A percentile compares a stretch with the other conserved stretches of the same genome.
These are phyloP conservation scores for Latrodectus hesperus DNA, from an alignment of 2,888 invertebrate species.

Conservation along the genomic window DNA sequence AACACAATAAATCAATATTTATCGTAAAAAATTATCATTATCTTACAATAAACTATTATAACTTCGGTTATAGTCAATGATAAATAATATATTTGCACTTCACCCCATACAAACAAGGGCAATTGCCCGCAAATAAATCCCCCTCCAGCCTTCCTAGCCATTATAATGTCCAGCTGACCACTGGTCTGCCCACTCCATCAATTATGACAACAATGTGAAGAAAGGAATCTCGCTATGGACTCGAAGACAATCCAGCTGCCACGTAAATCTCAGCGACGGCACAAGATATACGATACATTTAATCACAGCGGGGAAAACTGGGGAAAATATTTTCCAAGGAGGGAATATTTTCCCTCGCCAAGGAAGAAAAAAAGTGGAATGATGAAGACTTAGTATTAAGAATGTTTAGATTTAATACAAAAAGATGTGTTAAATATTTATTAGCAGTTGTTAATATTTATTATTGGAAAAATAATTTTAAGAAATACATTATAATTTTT, in stretches of 20 bases:
- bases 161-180: neutral
- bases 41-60: no score
- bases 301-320: neutral
- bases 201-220: neutral
- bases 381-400: no score
- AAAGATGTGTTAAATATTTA: no score
- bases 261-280: neutral
- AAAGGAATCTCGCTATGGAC: neutral
- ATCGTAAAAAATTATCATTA: no score
- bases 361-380: no score
- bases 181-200: neutral
- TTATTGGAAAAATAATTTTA: no score
- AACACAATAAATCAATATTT: no score
- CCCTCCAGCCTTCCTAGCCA: neutral
- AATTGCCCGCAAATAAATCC: neutral
- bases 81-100: neutral
- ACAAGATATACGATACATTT: neutral
- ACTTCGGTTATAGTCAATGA: neutral
- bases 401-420: no score
- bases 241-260: neutral
- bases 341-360: no score
- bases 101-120: neutral
- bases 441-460: no score
- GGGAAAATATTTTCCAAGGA: neutral
- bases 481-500: no score